Evolutionary conservation across 2,888 invertebrate genomes (phyloP).

Genomic region (Diarsia brunnea): DNA sequence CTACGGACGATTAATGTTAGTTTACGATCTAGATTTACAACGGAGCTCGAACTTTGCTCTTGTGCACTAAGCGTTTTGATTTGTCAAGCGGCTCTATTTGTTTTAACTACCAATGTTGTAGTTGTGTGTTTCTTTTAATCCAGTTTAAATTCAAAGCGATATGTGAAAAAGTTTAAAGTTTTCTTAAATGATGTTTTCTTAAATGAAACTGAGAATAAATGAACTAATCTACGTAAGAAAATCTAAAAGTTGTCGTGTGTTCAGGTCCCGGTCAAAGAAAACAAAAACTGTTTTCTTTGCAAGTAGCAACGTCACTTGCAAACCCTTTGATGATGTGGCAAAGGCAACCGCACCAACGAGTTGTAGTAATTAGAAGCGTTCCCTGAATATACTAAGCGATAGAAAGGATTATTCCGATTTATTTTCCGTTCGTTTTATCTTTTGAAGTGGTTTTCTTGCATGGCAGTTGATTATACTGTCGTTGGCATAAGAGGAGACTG

Average conservation of each 20-base stretch:
- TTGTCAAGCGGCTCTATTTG: conserved; percentile 59
- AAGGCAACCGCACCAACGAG: conserved; percentile 73
- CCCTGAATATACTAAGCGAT: conserved; percentile 72
- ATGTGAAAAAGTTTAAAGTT: conserved; percentile 2
- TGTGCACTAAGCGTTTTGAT: conserved; percentile 66
- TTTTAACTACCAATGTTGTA: conserved; percentile 36
- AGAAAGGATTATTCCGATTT: conserved; percentile 70
- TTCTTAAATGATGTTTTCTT: conserved; percentile 40
- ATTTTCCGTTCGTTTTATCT: conserved; percentile 28
- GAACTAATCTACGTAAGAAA: conserved; percentile 54
- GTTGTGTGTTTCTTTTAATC: conserved; percentile 23
- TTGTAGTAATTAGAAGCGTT: conserved; percentile 79
- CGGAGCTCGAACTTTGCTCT: conserved; percentile 76
- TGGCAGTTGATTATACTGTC: conserved; percentile 15
- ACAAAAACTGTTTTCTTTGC: conserved; percentile 69
- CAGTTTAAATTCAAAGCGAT: background rate
- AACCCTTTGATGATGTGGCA: conserved; percentile 75
- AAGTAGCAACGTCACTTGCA: conserved; percentile 69
- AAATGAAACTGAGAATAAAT: conserved; percentile 40
- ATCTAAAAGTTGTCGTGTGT: conserved; percentile 60
- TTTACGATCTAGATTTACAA: conserved; percentile 80
- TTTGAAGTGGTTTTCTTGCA: conserved; percentile 42
- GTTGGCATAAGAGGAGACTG: background rate
- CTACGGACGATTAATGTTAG: conserved; percentile 84
- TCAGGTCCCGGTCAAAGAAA: conserved; percentile 61